Conservation (phyloP, 2,888 invertebrate species). For the Epicampocera succincta region DNA sequence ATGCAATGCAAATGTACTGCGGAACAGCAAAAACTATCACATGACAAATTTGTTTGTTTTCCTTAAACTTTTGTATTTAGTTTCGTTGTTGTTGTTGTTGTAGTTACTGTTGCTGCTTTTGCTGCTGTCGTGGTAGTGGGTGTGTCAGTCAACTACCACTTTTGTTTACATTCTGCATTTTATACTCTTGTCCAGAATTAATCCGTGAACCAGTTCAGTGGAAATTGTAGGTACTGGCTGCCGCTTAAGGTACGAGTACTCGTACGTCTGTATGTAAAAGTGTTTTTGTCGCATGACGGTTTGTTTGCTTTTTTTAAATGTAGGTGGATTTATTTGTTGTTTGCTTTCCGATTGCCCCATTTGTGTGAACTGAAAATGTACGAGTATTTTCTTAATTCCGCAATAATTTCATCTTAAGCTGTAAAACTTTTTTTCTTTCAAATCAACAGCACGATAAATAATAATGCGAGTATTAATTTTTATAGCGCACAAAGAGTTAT, state of each 20-base stretch:
- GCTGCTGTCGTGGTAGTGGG: slow-evolving; percentile 25
- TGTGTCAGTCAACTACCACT: slow-evolving; percentile 29
- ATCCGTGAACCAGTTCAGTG: slow-evolving; percentile 51
- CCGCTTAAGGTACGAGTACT: not conserved
- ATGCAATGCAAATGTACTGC: slow-evolving; percentile 50
- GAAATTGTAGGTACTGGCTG: slow-evolving; percentile 11
- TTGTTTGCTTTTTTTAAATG: not conserved
- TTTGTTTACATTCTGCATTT: slow-evolving; percentile 43
- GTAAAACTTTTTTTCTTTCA: no score
- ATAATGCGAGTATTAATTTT: no score
- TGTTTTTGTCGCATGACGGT: not conserved
- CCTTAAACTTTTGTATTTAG: slow-evolving; percentile 24
- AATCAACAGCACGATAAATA: no score
- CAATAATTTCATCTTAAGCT: no score
- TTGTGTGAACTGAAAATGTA: not conserved
- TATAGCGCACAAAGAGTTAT: not conserved
- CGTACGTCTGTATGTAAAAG: not conserved
- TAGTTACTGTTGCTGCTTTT: not conserved
- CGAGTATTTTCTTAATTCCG: no score
- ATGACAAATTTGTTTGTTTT: slow-evolving; percentile 52
- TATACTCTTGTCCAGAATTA: slow-evolving; percentile 12
- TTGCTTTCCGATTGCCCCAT: not conserved
- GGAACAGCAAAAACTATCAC: slow-evolving; percentile 34
- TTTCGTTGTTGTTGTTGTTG: slow-evolving; percentile 7
- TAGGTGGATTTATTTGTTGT: not conserved